Base-by-base conservation (phyloP, 1,140 invertebrate species). In the Phocides pigmalion region DNA sequence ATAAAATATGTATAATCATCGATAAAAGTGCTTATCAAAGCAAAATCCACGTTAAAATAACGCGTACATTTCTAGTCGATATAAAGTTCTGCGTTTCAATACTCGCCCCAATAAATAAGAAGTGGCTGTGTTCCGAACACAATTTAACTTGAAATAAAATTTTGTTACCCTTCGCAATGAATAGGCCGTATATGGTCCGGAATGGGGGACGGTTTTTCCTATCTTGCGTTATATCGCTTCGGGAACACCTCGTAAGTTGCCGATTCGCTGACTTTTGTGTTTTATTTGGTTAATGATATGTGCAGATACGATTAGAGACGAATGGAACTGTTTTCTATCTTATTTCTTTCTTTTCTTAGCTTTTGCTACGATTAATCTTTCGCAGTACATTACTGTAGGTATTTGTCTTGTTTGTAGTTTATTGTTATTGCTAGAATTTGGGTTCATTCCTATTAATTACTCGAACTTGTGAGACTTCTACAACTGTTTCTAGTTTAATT, bases 61-160 rank as follows among this genome's bases (percentile, higher is more conserved):
- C 25, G 25, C 1, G 28, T 8, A 11, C 28, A 11, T 39, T 39
- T 39, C 35, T 39, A 39, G n/a, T 39, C 1, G 35, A 39, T 39
- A 14, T 4, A 39, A 3, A 0, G n/a, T 56, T 41, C 19, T 56
- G 11, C 28, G 16, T 3, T 19, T 25, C 53, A 56, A 42, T 42
- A 56, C 25, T 32, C 47, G 20, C 77, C 79, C 73, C 78, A 74
- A 83, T 79, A 87, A 84, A 84, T 84, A 84, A 86, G 73, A 86
- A 82, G 80, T 77, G 71, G 76, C 77, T 76, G 75, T 79, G 76
- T 81, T 77, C 77, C 71, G 70, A 87, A 82, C 78, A 87, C 83
- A 87, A 89, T 89, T 87, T 87, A 87, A 87, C 79, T 87, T 79
- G 82, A 84, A 87, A 89, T 89, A 87, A 87, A 89, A 87, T 87